A percentile compares a stretch with the other conserved stretches of the same genome.
Evolutionary conservation across 2,113 vertebrate species (phyloP).

Genomic region (Marmota monax): DNA sequence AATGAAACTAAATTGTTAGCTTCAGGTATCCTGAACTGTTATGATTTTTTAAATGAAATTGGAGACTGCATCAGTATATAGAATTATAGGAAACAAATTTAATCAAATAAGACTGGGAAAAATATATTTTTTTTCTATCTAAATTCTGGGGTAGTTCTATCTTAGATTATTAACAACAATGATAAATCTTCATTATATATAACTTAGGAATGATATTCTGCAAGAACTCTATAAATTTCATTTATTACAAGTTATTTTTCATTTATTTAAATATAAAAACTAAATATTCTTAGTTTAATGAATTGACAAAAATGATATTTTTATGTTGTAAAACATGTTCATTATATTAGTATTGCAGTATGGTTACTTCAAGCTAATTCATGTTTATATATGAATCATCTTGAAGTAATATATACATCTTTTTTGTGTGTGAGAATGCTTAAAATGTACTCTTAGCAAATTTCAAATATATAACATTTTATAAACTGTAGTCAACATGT

Average conservation of each 20-base stretch:
- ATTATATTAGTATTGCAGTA: not conserved
- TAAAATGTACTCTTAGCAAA: not conserved
- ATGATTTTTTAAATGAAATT: not conserved
- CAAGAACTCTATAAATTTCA: not conserved
- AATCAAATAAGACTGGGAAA: not conserved
- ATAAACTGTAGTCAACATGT: not conserved
- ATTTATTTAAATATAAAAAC: not conserved
- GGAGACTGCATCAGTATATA: not conserved
- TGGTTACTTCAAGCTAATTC: not conserved
- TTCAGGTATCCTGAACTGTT: not conserved
- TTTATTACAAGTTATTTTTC: not conserved
- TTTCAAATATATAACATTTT: not conserved
- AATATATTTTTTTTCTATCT: not conserved
- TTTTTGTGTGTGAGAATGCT: not conserved
- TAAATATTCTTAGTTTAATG: not conserved
- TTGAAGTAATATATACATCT: not conserved
- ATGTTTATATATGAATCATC: too few species aligned
- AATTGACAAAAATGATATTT: not conserved
- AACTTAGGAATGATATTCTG: not conserved
- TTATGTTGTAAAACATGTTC: not conserved
- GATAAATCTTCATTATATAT: not conserved
- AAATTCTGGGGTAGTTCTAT: not conserved
- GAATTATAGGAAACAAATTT: not conserved
- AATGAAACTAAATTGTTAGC: not conserved
- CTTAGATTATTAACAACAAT: constrained; percentile 20